These are phyloP conservation scores for Micromussa lordhowensis DNA, from an alignment of 92 coral and sea anemone species.

Conservation along the genomic window DNA sequence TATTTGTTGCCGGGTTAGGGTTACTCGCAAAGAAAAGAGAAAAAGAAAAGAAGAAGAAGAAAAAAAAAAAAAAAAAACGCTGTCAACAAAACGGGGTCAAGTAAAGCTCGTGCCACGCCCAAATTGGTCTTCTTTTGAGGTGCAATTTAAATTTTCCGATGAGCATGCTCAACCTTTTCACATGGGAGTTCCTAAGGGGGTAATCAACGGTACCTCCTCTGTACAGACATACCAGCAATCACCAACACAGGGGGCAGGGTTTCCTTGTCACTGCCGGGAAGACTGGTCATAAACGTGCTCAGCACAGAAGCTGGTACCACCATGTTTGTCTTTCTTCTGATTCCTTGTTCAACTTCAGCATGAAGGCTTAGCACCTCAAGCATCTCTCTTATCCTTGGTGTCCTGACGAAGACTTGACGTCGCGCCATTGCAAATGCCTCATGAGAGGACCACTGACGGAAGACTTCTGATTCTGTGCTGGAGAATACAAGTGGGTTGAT, in stretches of 20 bases:
- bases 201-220: background rate
- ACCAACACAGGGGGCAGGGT: conserved; percentile 81
- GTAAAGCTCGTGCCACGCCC: too few species aligned
- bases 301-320: conserved; percentile 74
- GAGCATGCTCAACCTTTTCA: too few species aligned
- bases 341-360: conserved; percentile 84
- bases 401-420: conserved; percentile 77
- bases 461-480: conserved; percentile 69
- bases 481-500: conserved; percentile 73
- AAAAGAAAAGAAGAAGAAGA: too few species aligned
- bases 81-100: too few species aligned
- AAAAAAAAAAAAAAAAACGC: too few species aligned
- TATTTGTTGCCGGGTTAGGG: too few species aligned
- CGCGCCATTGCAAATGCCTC: conserved; percentile 83
- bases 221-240: conserved; percentile 81
- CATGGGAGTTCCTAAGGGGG: too few species aligned
- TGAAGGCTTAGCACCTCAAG: conserved; percentile 82
- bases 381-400: conserved; percentile 79
- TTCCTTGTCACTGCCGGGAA: conserved; percentile 81
- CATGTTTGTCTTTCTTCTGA: conserved; percentile 72
- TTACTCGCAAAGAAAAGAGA: too few species aligned
- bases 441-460: conserved; percentile 90
- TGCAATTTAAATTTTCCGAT: too few species aligned
- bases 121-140: too few species aligned
- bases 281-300: conserved; percentile 91